Evolutionary conservation across 2,888 invertebrate species (phyloP), one percentile per base, ranked within the genome.

Genomic region (Plagodis pulveraria): DNA sequence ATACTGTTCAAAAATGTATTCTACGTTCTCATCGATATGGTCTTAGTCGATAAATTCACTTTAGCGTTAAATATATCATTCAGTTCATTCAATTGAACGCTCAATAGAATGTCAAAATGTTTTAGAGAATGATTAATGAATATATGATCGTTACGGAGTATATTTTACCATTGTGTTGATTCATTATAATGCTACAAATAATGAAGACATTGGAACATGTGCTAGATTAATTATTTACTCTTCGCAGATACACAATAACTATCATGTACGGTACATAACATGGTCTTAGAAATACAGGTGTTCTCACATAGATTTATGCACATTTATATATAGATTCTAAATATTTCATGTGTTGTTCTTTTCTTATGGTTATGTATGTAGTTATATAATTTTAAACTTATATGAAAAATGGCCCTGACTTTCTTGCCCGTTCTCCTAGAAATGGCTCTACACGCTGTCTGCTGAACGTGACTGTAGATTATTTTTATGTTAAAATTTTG

Each of bases 51-150:
- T 9, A 6, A 34, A 9, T 22, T 33, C n/a, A n/a, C 5, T 6
- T 0, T 22, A n/a, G 9, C 11, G 38, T 57, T 50, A 56, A 65
- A 56, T 60, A 62, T 64, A 63, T 53, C 58, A 56, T 63, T 65
- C 51, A 51, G 56, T 60, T 54, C 65, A 67, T 65, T 66, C 67
- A 70, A 65, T 67, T 67, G 63, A 65, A 65, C 64, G 44, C 58
- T 53, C 56, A 58, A 65, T 65, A 53, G 58, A 55, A 60, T 78
- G 85, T 84, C 84, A 83, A 81, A 87, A 85, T 80, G 76, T 83
- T 85, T 77, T 66, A 62, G 68, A 71, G 61, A 58, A 69, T 81
- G 82, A 85, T 76, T 76, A 76, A 83, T 81, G 72, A 64, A 56
- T 48, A 62, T 71, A 69, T 61, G 67, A 71, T 63, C 69, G 65